phyloP scores from a whole-genome alignment of 1,140 invertebrate species.

The Luehdorfia chinensis region DNA sequence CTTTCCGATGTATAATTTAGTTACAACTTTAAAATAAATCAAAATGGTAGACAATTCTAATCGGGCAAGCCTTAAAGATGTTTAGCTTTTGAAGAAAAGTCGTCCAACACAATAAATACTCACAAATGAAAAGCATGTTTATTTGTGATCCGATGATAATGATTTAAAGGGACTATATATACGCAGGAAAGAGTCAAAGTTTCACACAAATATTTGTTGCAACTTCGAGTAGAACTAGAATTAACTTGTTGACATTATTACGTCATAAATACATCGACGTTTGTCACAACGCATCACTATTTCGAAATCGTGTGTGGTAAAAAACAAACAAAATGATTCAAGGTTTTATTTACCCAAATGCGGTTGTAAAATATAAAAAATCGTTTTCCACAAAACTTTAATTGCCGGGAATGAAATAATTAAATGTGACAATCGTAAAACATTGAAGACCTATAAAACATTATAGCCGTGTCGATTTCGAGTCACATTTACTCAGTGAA shows the following conservation, averaged over 20 bases:
- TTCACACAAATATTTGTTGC: too few relatives aligned
- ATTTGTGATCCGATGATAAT: too few relatives aligned
- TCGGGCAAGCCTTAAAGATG: too few relatives aligned
- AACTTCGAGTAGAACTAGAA: too few relatives aligned
- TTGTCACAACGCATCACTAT: conserved; percentile 46
- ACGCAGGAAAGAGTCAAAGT: too few relatives aligned
- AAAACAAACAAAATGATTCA: conserved; percentile 59
- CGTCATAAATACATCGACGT: conserved; percentile 45
- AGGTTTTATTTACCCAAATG: conserved; percentile 72
- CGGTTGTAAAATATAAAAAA: conserved; percentile 72
- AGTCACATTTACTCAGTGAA: conserved; percentile 28
- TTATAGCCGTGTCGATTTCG: conserved; percentile 42
- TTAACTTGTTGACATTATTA: conserved; percentile 8
- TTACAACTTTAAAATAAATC: too few relatives aligned
- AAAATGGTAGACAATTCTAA: too few relatives aligned
- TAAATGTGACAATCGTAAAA: conserved; percentile 76
- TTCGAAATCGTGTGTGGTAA: conserved; percentile 69
- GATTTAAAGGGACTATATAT: too few relatives aligned
- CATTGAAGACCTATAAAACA: conserved; percentile 63
- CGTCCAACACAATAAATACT: too few relatives aligned
- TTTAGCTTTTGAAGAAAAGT: too few relatives aligned
- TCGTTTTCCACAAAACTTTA: conserved; percentile 70
- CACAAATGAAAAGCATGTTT: too few relatives aligned
- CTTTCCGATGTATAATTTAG: too few relatives aligned
- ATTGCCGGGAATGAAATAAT: conserved; percentile 74